Evolutionary conservation across 1,140 invertebrate genomes (phyloP).

Genomic region (Conus ventricosus): DNA sequence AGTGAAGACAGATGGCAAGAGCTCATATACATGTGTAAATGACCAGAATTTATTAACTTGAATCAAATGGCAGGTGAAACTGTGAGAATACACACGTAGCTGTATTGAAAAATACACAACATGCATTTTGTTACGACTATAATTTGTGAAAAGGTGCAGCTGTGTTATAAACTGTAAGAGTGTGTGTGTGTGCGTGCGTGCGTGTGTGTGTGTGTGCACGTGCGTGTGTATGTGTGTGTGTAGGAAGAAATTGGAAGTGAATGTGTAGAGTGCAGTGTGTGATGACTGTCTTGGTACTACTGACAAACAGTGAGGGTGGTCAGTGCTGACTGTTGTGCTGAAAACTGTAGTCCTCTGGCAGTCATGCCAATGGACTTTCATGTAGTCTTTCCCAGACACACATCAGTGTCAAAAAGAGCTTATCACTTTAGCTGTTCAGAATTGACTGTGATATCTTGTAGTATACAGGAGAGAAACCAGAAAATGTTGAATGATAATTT

Average conservation of each 20-base stretch:
- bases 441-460: background rate
- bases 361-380: too few species aligned
- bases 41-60: background rate
- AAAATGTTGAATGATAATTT: background rate
- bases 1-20: background rate
- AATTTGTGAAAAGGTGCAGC: background rate
- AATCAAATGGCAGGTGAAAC: background rate
- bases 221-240: background rate
- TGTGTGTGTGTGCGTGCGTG: background rate
- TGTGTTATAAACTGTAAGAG: too few species aligned
- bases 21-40: background rate
- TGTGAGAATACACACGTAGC: background rate
- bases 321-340: background rate
- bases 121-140: background rate
- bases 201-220: background rate
- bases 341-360: background rate
- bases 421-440: conserved; percentile 1
- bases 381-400: conserved; percentile 2
- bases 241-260: background rate
- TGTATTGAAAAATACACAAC: too few species aligned
- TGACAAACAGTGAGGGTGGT: background rate
- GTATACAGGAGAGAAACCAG: background rate
- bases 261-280: background rate
- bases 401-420: background rate
- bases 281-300: background rate